These are phyloP conservation scores for Arrhopalites spinosus DNA, from an alignment of 2,888 invertebrate species.

Conservation along the genomic window DNA sequence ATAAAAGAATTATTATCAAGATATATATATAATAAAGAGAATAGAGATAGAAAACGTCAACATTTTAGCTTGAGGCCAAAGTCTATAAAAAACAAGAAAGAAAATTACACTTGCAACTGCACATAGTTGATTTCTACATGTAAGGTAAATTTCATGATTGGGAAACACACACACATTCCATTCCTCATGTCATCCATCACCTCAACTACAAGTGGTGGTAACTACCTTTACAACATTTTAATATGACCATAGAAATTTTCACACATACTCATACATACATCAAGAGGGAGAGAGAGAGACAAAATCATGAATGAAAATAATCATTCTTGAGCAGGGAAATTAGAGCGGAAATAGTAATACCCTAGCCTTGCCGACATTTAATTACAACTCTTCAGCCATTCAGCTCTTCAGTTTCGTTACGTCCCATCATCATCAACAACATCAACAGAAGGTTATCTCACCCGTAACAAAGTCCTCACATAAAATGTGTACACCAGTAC, in stretches of 20 bases:
- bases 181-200: too few species aligned
- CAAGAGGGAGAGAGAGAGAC: not conserved
- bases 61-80: too few species aligned
- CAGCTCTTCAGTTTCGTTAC: not conserved
- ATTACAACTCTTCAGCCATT: constrained; percentile 23
- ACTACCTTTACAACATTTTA: not conserved
- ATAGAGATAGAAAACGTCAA: too few species aligned
- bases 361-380: constrained; percentile 28
- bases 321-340: constrained; percentile 19
- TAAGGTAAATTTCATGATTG: too few species aligned
- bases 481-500: too few species aligned
- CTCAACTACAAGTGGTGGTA: too few species aligned
- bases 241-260: not conserved
- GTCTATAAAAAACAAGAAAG: too few species aligned
- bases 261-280: not conserved
- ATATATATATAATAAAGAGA: too few species aligned
- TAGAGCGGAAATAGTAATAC: constrained; percentile 34
- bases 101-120: too few species aligned
- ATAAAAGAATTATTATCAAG: too few species aligned
- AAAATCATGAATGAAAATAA: constrained; percentile 22
- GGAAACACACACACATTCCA: too few species aligned
- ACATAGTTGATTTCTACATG: too few species aligned
- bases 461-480: not conserved
- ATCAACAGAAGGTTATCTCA: not conserved
- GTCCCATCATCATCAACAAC: not conserved